phyloP scores from a whole-genome alignment of 1,140 invertebrate genomes.

The Anoplolepis gracilipes region DNA sequence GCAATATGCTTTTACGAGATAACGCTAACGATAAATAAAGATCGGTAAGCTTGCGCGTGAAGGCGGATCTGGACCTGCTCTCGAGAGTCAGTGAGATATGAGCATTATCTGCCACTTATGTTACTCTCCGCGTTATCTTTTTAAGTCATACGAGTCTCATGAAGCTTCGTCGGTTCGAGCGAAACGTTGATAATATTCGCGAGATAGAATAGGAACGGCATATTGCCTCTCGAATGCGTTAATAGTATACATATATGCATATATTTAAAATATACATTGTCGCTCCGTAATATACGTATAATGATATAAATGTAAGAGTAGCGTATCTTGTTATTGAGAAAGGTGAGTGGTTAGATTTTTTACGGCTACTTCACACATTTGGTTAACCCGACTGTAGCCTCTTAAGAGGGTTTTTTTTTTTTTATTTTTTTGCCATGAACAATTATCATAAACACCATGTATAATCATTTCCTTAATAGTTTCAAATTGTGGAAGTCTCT shows the following conservation, averaged over 20 bases:
- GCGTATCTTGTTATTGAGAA: too few relatives aligned
- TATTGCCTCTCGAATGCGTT: conserved; percentile 68
- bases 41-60: background rate
- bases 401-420: too few relatives aligned
- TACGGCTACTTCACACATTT: too few relatives aligned
- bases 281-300: too few relatives aligned
- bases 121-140: conserved; percentile 43
- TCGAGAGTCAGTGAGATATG: background rate
- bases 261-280: conserved; percentile 5
- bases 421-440: too few relatives aligned
- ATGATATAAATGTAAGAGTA: background rate
- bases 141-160: conserved; percentile 53
- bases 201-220: conserved; percentile 55
- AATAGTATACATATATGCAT: background rate
- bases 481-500: too few relatives aligned
- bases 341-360: too few relatives aligned
- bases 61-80: background rate
- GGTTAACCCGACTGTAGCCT: too few relatives aligned
- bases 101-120: conserved; percentile 48
- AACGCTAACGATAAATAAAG: conserved; percentile 45
- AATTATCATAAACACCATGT: too few relatives aligned
- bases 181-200: conserved; percentile 59
- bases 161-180: conserved; percentile 41
- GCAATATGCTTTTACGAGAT: conserved; percentile 31
- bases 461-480: too few relatives aligned